Conservation (phyloP, 2,888 invertebrate species). For the Agrotis puta region DNA sequence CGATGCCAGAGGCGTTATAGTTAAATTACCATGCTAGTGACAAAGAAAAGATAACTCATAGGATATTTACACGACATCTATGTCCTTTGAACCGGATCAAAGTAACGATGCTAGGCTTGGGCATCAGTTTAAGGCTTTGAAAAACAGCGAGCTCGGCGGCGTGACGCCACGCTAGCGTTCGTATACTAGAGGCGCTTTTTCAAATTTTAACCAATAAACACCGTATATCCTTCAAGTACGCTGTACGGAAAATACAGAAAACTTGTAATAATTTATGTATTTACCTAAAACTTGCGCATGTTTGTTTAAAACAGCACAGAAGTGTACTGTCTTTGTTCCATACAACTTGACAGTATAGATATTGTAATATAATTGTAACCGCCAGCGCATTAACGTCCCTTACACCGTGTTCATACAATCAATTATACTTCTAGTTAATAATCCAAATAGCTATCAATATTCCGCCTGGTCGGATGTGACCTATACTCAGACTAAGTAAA, state of each 20-base stretch:
- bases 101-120: background rate
- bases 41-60: background rate
- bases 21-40: background rate
- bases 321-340: too few species aligned
- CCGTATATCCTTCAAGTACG: too few species aligned
- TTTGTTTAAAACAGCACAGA: too few species aligned
- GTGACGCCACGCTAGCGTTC: too few species aligned
- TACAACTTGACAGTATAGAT: too few species aligned
- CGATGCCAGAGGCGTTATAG: background rate
- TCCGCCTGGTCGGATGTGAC: background rate
- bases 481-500: conserved; percentile 15
- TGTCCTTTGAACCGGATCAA: background rate
- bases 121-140: background rate
- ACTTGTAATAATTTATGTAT: too few species aligned
- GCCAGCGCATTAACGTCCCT: too few species aligned
- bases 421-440: background rate
- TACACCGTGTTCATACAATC: background rate
- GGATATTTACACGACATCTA: background rate
- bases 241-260: too few species aligned
- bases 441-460: conserved; percentile 4
- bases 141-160: too few species aligned
- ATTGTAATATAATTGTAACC: background rate
- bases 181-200: too few species aligned
- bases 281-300: too few species aligned
- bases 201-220: too few species aligned